These are phyloP conservation scores for Digitonthophagus gazella DNA, from an alignment of 2,888 invertebrate species.

Conservation along the genomic window DNA sequence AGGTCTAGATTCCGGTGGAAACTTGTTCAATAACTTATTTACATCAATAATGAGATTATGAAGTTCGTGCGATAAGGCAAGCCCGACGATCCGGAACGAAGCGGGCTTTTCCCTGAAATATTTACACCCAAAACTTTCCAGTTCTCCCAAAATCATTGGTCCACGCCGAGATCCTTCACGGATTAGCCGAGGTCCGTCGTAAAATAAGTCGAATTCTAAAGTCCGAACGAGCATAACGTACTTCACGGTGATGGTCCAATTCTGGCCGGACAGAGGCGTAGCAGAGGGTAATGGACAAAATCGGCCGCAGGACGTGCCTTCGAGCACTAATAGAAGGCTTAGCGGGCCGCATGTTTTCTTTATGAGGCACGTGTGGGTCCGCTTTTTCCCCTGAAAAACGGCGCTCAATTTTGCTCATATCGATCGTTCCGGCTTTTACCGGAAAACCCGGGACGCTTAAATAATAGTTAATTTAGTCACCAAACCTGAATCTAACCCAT, in stretches of 20 bases:
- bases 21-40: neutral
- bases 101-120: neutral
- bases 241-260: slow-evolving; percentile 34
- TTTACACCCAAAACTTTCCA: neutral
- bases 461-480: slow-evolving; percentile 26
- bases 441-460: slow-evolving; percentile 13
- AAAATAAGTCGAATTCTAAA: slow-evolving; percentile 10
- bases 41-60: neutral
- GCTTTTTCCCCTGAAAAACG: slow-evolving; percentile 27
- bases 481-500: too few species aligned
- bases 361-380: slow-evolving; percentile 46
- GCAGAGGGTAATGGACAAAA: slow-evolving; percentile 43
- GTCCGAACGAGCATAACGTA: neutral
- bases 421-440: slow-evolving; percentile 23
- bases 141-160: neutral
- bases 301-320: slow-evolving; percentile 46
- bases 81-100: neutral
- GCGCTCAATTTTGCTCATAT: slow-evolving; percentile 26
- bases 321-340: slow-evolving; percentile 49
- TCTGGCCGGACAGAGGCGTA: slow-evolving; percentile 18
- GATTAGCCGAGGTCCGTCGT: slow-evolving; percentile 1
- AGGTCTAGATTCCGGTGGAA: neutral
- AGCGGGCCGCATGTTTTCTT: slow-evolving; percentile 49
- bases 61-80: neutral
- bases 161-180: neutral